Evolutionary conservation across 2,113 vertebrate species (phyloP).

Genomic region (Grus americana): DNA sequence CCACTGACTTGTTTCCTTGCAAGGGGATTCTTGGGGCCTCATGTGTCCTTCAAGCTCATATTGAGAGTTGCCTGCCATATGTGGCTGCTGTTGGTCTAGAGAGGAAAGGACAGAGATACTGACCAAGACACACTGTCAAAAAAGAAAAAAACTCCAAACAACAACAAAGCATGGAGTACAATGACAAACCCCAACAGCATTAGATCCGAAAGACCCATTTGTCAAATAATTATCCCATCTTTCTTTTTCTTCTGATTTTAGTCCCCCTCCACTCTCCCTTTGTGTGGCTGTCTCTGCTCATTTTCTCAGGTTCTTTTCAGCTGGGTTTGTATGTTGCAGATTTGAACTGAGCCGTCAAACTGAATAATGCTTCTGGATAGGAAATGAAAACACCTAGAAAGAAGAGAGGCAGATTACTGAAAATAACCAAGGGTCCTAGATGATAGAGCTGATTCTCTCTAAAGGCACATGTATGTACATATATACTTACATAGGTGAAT

Average conservation of each 20-base stretch:
- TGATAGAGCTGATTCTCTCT: neutral
- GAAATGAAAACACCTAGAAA: slow-evolving; percentile 21
- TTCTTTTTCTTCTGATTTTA: neutral
- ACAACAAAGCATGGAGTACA: neutral
- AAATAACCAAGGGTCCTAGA: neutral
- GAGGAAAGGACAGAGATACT: neutral
- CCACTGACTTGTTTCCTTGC: slow-evolving; percentile 18
- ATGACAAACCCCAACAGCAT: neutral
- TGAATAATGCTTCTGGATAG: slow-evolving; percentile 7
- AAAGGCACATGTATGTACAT: neutral
- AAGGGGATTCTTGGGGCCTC: neutral
- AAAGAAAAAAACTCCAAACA: neutral
- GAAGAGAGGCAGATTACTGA: neutral
- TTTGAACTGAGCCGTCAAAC: slow-evolving; percentile 22
- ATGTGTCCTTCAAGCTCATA: neutral
- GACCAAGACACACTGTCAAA: neutral
- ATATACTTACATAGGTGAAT: neutral
- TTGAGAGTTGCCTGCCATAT: neutral
- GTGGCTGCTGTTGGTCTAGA: neutral
- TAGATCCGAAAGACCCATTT: neutral
- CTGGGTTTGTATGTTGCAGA: neutral
- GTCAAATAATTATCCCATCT: neutral
- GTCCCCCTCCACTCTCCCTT: neutral
- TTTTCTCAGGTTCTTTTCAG: slow-evolving; percentile 55
- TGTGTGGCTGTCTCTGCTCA: slow-evolving; percentile 13